These are phyloP conservation scores for Drosophila sordidapex DNA, from an alignment of 2,888 invertebrate species.

Conservation along the genomic window DNA sequence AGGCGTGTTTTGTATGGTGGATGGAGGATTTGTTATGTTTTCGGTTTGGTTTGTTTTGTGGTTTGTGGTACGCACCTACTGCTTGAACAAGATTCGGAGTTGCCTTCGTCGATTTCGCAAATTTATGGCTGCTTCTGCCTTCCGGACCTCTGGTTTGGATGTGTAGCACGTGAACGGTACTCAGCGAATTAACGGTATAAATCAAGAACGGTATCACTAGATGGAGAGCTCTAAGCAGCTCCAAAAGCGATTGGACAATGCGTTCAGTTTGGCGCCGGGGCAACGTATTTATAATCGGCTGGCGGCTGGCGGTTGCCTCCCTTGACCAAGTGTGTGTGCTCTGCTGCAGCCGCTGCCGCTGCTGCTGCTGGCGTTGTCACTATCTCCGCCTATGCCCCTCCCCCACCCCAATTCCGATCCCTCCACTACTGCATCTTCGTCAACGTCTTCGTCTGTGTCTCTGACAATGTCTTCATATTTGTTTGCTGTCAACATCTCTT, in stretches of 20 bases:
- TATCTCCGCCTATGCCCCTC: neutral
- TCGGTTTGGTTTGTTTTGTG: conserved; percentile 3
- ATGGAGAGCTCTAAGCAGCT: conserved; percentile 77
- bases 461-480: conserved; percentile 31
- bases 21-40: neutral
- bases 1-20: neutral
- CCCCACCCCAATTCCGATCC: neutral
- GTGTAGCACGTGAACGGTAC: conserved; percentile 53
- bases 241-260: conserved; percentile 79
- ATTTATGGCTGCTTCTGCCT: conserved; percentile 88
- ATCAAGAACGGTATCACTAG: conserved; percentile 59
- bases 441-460: conserved; percentile 5
- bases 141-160: conserved; percentile 48
- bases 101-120: conserved; percentile 92
- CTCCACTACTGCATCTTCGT: neutral
- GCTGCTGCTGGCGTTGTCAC: neutral
- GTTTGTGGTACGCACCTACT: conserved; percentile 57
- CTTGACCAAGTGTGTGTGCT: conserved; percentile 30
- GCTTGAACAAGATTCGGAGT: conserved; percentile 27
- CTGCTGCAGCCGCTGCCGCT: conserved; percentile 2
- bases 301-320: conserved; percentile 34
- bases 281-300: conserved; percentile 67
- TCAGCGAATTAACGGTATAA: conserved; percentile 37
- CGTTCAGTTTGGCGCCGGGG: conserved; percentile 65
- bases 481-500: conserved; percentile 42